These are phyloP conservation scores for Diplosoma virens DNA, from an alignment of 23 tunicate genomes.

Conservation along the genomic window DNA sequence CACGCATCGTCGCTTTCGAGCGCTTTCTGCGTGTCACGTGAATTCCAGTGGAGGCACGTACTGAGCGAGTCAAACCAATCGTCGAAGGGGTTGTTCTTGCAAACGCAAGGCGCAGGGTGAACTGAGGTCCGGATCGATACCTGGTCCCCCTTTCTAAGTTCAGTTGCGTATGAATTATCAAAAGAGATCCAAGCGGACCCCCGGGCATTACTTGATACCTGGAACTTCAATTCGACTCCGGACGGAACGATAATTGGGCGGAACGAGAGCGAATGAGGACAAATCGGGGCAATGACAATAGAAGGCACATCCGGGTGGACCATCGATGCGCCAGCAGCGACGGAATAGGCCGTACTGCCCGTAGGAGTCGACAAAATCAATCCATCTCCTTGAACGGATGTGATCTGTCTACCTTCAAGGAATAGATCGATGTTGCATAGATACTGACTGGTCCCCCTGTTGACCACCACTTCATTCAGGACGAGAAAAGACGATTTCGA, in stretches of 20 bases:
- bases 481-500: constrained; percentile 24
- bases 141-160: constrained; percentile 44
- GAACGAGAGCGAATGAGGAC: constrained; percentile 83
- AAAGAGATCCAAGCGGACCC: constrained; percentile 63
- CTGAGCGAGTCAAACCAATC: constrained; percentile 79
- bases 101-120: constrained; percentile 73
- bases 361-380: constrained; percentile 78
- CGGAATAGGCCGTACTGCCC: constrained; percentile 82
- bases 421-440: constrained; percentile 70
- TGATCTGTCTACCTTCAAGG: constrained; percentile 54
- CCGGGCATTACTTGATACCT: constrained; percentile 64
- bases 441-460: constrained; percentile 54
- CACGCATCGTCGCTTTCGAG: constrained; percentile 20
- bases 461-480: constrained; percentile 66
- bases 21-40: constrained; percentile 47
- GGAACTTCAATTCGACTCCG: constrained; percentile 50
- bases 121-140: constrained; percentile 54
- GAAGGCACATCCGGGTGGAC: constrained; percentile 86
- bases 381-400: constrained; percentile 86
- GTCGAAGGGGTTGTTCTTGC: constrained; percentile 63
- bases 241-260: constrained; percentile 81
- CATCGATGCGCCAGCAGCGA: constrained; percentile 86
- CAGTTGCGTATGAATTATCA: constrained; percentile 44
- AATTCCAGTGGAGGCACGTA: constrained; percentile 69
- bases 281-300: constrained; percentile 77